phyloP scores from a whole-genome alignment of 1,140 invertebrate species.

The Eumaeus atala region DNA sequence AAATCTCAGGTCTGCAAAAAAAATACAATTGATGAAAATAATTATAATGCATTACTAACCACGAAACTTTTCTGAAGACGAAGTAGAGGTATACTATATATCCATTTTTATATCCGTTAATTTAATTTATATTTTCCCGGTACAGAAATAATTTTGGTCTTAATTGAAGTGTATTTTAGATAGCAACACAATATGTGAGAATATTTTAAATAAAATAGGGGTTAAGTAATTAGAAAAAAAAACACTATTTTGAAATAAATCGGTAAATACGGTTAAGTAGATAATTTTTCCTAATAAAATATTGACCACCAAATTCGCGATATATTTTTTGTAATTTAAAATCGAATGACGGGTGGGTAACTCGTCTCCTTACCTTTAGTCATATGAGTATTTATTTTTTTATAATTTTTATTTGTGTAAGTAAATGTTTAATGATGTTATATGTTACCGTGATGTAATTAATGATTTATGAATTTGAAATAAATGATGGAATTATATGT shows the following conservation, averaged over 20 bases:
- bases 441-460: constrained; percentile 36
- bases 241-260: constrained; percentile 16
- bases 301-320: not conserved
- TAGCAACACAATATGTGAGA: constrained; percentile 2
- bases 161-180: not conserved
- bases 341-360: constrained; percentile 13
- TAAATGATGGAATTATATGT: constrained; percentile 28
- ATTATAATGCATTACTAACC: too few relatives aligned
- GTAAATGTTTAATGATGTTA: constrained; percentile 15
- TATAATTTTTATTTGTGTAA: constrained; percentile 21
- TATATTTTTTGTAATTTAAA: constrained; percentile 6
- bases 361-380: constrained; percentile 19
- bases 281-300: constrained; percentile 24
- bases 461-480: constrained; percentile 40
- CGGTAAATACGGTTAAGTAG: constrained; percentile 20
- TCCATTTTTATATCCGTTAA: too few relatives aligned
- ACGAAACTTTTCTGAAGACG: too few relatives aligned
- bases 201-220: constrained; percentile 5
- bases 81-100: too few relatives aligned
- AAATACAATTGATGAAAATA: too few relatives aligned
- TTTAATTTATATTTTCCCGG: too few relatives aligned
- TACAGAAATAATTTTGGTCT: too few relatives aligned
- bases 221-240: constrained; percentile 8
- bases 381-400: constrained; percentile 19
- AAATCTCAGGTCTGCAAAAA: too few relatives aligned